These are phyloP conservation scores for Blastomussa wellsi DNA, from an alignment of 92 coral and sea anemone genomes.

Conservation along the genomic window DNA sequence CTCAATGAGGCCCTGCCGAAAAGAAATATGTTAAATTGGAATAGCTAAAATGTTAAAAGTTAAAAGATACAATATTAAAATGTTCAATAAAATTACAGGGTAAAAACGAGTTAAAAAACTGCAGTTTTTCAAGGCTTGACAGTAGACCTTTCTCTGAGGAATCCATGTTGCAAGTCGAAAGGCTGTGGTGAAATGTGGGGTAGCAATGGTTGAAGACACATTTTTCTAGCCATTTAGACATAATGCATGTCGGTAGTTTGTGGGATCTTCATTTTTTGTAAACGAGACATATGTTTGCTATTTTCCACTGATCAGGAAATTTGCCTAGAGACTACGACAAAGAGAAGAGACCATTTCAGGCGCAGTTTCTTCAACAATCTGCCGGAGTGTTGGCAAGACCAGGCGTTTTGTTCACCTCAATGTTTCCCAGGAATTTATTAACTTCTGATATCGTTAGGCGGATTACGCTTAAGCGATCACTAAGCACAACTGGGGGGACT, in stretches of 20 bases:
- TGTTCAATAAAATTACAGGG: too few relatives aligned
- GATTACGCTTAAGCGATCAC: slow-evolving; percentile 33
- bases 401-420: slow-evolving; percentile 36
- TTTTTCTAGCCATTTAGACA: slow-evolving; percentile 20
- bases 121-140: too few relatives aligned
- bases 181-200: background rate
- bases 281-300: slow-evolving; percentile 25
- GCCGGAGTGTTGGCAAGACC: slow-evolving; percentile 37
- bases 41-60: too few relatives aligned
- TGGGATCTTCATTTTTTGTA: background rate
- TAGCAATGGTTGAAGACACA: background rate
- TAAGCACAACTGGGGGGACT: slow-evolving; percentile 1
- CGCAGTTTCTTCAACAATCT: slow-evolving; percentile 18
- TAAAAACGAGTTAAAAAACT: too few relatives aligned
- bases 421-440: slow-evolving; percentile 22
- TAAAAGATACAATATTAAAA: too few relatives aligned
- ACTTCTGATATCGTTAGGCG: slow-evolving; percentile 40
- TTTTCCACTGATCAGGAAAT: slow-evolving; percentile 21
- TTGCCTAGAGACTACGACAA: slow-evolving; percentile 32
- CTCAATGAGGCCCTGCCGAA: too few relatives aligned
- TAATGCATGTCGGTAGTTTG: slow-evolving; percentile 25
- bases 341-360: slow-evolving; percentile 22
- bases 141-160: background rate
- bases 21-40: too few relatives aligned
- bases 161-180: background rate